Conservation (phyloP, 2,888 invertebrate genomes). For the Thereva nobilitata region DNA sequence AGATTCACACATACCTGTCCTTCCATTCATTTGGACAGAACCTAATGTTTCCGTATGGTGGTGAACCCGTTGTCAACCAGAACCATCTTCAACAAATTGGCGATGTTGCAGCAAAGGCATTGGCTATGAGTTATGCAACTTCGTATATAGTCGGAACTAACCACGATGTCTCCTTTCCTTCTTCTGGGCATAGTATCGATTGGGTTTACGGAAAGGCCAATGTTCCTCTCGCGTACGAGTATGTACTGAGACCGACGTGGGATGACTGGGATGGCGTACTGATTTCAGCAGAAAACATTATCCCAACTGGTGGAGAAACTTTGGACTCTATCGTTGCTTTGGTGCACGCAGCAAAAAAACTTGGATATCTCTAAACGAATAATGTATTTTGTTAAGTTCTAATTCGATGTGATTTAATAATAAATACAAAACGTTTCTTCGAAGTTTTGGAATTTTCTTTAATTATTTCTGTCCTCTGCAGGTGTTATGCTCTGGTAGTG, state of each 20-base stretch:
- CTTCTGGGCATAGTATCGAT: conserved; percentile 72
- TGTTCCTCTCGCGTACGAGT: conserved; percentile 69
- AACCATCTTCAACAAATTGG: conserved; percentile 59
- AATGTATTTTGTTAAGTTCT: background rate
- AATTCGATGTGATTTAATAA: no score
- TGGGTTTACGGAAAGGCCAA: conserved; percentile 73
- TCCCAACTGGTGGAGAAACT: conserved; percentile 67
- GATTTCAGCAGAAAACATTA: conserved; percentile 68
- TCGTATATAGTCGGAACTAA: conserved; percentile 67
- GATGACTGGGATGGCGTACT: conserved; percentile 67
- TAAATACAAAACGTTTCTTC: no score
- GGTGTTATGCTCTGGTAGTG: no score
- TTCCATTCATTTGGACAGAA: conserved; percentile 80
- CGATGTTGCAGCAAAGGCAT: conserved; percentile 49
- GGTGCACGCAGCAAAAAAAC: conserved; percentile 43
- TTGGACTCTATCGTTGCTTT: conserved; percentile 62
- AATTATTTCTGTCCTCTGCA: no score
- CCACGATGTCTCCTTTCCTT: conserved; percentile 61
- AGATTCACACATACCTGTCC: conserved; percentile 68
- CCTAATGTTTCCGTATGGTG: conserved; percentile 72
- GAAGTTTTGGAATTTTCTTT: no score
- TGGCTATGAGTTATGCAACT: conserved; percentile 64
- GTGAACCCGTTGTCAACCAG: conserved; percentile 61
- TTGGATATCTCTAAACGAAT: conserved; percentile 5
- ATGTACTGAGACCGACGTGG: conserved; percentile 60